These are phyloP conservation scores for Atlantisia rogersi DNA, from an alignment of 2,113 vertebrate genomes.

Conservation along the genomic window DNA sequence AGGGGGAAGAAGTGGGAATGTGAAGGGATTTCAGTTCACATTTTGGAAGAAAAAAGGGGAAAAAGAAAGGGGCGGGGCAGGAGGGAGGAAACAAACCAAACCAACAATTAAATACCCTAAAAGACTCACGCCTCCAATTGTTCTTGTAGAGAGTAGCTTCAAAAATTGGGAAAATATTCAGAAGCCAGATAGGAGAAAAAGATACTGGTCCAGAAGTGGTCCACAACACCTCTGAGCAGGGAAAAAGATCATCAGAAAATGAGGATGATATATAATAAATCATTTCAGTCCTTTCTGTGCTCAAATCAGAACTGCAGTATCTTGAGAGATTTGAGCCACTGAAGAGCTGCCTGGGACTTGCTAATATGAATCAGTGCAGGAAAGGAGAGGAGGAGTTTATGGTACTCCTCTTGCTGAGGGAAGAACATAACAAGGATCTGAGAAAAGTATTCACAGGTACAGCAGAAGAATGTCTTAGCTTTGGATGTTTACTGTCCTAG, in stretches of 20 bases:
- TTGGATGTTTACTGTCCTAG: not conserved
- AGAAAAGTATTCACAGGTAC: not conserved
- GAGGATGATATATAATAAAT: not conserved
- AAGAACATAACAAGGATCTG: not conserved
- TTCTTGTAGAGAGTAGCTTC: not conserved
- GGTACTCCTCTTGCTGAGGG: not conserved
- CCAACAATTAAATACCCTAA: too few species aligned
- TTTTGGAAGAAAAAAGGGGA: not conserved
- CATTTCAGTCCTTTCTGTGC: not conserved
- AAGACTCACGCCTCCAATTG: not conserved
- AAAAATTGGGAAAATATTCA: not conserved
- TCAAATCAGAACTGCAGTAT: not conserved
- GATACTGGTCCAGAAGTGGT: not conserved
- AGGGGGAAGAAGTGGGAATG: not conserved
- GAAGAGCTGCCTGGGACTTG: not conserved
- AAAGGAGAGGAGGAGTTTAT: not conserved
- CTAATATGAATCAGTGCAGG: not conserved
- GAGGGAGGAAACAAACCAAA: too few species aligned
- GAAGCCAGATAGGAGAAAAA: not conserved
- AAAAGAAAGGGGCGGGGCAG: too few species aligned
- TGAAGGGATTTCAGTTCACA: not conserved
- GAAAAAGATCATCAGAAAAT: not conserved
- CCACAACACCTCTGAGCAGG: not conserved
- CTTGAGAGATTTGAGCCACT: not conserved
- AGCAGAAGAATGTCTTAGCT: not conserved